Percentiles rank a stretch among this genome's conserved stretches.
Conservation (phyloP, 2,113 vertebrate genomes). For the Tapirus terrestris region DNA sequence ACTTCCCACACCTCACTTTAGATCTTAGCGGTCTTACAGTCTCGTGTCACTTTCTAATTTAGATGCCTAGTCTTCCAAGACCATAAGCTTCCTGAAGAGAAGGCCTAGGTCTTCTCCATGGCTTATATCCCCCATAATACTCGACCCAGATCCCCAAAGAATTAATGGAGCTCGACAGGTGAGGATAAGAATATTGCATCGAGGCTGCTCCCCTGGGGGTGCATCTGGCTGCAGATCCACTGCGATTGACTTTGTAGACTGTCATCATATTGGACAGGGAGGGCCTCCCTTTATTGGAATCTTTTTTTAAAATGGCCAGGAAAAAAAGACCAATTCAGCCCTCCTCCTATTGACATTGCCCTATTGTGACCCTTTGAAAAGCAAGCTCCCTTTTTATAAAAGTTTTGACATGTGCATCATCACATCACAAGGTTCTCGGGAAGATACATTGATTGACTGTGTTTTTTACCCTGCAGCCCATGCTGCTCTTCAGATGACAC, state of each 20-base stretch:
- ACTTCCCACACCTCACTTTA: neutral
- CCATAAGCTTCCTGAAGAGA: neutral
- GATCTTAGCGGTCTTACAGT: neutral
- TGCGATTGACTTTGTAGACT: neutral
- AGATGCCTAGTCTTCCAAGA: neutral
- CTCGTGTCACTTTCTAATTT: neutral
- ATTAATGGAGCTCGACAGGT: neutral
- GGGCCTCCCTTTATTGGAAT: neutral
- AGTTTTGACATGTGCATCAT: neutral
- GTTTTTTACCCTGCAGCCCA: neutral
- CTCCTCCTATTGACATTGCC: neutral
- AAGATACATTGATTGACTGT: neutral
- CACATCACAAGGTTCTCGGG: neutral
- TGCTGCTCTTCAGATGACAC: neutral
- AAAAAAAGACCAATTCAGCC: neutral
- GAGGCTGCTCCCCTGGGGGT: neutral
- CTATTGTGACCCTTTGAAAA: slow-evolving; percentile 11
- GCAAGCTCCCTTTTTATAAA: neutral
- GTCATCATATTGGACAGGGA: neutral
- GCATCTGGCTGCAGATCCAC: neutral
- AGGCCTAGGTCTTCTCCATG: neutral
- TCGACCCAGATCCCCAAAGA: neutral
- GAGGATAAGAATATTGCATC: neutral
- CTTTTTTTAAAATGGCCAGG: neutral
- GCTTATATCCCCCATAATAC: neutral